phyloP scores from a whole-genome alignment of 2,888 invertebrate species.

The Embidobia sp. region DNA sequence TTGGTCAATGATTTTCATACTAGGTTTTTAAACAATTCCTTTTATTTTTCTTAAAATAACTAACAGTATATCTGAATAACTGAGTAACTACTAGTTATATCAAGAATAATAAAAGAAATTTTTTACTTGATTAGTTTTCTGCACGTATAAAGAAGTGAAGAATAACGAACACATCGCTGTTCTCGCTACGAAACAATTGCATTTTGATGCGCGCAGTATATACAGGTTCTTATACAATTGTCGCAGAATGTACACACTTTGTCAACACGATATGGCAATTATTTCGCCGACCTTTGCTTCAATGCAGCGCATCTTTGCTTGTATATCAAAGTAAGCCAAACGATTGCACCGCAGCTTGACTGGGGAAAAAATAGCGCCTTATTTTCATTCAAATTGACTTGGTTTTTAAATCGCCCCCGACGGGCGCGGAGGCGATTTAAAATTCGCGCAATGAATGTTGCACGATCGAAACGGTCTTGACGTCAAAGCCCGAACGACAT shows the following conservation, averaged over 20 bases:
- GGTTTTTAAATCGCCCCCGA: neutral
- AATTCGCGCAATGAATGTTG: constrained; percentile 35
- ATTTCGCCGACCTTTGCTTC: constrained; percentile 7
- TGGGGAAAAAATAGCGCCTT: neutral
- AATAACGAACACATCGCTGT: neutral
- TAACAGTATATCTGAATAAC: no score
- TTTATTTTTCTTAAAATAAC: no score
- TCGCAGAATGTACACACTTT: constrained; percentile 22
- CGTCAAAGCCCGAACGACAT: constrained; percentile 28
- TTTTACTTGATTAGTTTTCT: no score
- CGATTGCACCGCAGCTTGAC: neutral
- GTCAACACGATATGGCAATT: constrained; percentile 41
- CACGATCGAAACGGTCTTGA: neutral
- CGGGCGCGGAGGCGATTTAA: constrained; percentile 9
- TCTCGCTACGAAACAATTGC: constrained; percentile 14
- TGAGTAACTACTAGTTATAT: no score
- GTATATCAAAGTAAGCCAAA: neutral
- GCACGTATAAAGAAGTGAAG: no score
- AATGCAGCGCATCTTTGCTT: neutral
- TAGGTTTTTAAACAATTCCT: no score
- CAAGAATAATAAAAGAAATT: no score
- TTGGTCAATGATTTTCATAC: no score
- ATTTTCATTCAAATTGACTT: neutral
- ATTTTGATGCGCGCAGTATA: constrained; percentile 25
- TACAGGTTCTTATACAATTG: constrained; percentile 44